phyloP scores from a whole-genome alignment of 1,140 invertebrate species.

The Drosophila fuyamai region DNA sequence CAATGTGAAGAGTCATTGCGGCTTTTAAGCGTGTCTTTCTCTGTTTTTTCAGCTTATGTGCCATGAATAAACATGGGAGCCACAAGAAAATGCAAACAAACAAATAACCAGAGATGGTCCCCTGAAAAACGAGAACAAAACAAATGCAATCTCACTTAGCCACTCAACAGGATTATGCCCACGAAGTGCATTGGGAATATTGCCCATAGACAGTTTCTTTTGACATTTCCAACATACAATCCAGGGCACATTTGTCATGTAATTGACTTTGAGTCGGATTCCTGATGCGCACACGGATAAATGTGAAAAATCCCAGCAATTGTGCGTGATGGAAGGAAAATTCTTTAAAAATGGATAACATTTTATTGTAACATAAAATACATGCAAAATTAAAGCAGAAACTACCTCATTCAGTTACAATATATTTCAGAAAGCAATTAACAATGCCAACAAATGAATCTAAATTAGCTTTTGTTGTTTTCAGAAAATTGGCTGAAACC shows the following conservation, averaged over 20 bases:
- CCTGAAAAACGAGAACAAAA: slow-evolving; percentile 32
- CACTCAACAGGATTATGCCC: slow-evolving; percentile 49
- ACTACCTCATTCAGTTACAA: no score
- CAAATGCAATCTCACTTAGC: slow-evolving; percentile 57
- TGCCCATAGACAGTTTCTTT: not conserved
- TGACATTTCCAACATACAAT: slow-evolving; percentile 30
- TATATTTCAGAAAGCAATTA: no score
- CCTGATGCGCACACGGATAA: slow-evolving; percentile 20
- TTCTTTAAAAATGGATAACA: not conserved
- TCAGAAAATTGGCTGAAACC: no score
- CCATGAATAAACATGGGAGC: slow-evolving; percentile 51
- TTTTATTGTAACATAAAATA: no score
- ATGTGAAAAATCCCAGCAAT: slow-evolving; percentile 23
- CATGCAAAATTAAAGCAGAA: not conserved
- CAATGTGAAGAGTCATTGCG: slow-evolving; percentile 59
- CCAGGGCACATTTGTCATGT: slow-evolving; percentile 39
- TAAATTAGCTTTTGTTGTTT: no score
- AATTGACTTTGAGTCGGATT: slow-evolving; percentile 51
- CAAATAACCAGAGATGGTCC: slow-evolving; percentile 30
- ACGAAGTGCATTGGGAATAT: slow-evolving; percentile 43
- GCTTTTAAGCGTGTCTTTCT: slow-evolving; percentile 40
- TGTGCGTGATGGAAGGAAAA: not conserved
- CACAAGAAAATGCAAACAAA: slow-evolving; percentile 43
- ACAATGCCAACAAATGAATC: no score
- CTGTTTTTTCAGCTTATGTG: slow-evolving; percentile 39